Base-by-base conservation (phyloP, 2,888 invertebrate species). In the Coenonympha glycerion region DNA sequence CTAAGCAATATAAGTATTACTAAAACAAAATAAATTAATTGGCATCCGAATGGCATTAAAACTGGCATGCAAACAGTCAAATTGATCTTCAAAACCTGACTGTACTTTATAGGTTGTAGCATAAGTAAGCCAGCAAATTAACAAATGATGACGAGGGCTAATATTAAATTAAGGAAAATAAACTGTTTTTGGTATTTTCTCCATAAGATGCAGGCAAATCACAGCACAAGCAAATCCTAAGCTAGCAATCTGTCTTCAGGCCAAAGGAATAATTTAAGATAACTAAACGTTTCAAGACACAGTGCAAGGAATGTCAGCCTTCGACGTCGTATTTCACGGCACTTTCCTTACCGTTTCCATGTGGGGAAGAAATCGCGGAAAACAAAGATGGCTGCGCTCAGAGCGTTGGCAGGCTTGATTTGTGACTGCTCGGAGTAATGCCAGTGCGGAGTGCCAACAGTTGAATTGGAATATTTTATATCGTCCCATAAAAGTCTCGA, bases 341-440 rank as follows among this genome's bases (percentile, higher is more conserved):
- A 59, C 62, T 59, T 63, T 64, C 63, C 60, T 63, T 57, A 69
- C 65, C 63, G 66, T 68, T 67, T 65, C 61, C 61, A 63, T 63
- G 62, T 58, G 66, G 67, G 67, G 65, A 69, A 72, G 65, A 64
- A 68, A 60, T 65, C 66, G 58, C 59, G 65, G 47, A 54, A 66
- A 73, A 68, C 65, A 67, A 74, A 79, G 71, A 78, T 72, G 75
- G 73, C 73, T 55, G 68, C 59, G 56, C 56, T 56, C 61, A 56
- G 59, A 62, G 64, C 59, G 69, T 66, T 65, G 59, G 60, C 58
- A 68, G 72, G 74, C 66, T 76, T 76, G 76, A 78, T 79, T 79
- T 80, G 76, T 74, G 73, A 73, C 65, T 60, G 60, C 62, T 66
- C 68, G 67, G 69, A 54, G 45, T 41, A 51, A 68, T 69, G 62